Percentiles rank a stretch among this genome's conserved stretches.
Evolutionary conservation across 2,888 invertebrate genomes (phyloP).

Genomic region (Protophormia terraenovae): DNA sequence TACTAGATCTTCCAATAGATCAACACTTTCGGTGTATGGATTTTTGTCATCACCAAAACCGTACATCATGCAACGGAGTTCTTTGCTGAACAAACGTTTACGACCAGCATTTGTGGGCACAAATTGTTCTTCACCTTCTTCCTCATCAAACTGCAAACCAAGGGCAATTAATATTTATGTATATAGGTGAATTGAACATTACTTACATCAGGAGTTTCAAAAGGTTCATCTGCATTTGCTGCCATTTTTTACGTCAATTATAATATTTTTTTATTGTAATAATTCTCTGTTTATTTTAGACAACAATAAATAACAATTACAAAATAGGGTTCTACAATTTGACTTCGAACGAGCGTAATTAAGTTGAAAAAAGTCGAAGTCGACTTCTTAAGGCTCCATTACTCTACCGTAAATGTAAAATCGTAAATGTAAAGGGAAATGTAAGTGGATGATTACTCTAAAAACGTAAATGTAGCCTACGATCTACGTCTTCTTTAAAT

Average conservation of each 20-base stretch:
- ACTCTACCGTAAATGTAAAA: too few relatives aligned
- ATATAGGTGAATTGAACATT: neutral
- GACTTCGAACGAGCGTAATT: too few relatives aligned
- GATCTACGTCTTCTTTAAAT: too few relatives aligned
- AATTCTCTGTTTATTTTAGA: neutral
- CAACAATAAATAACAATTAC: too few relatives aligned
- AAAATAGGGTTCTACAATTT: too few relatives aligned
- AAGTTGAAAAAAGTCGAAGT: too few relatives aligned
- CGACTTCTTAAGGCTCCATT: too few relatives aligned
- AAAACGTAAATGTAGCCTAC: too few relatives aligned
- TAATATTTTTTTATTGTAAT: neutral
- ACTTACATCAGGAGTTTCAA: slow-evolving; percentile 77
- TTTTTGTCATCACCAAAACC: slow-evolving; percentile 99
- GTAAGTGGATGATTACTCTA: too few relatives aligned
- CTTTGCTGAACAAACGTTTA: slow-evolving; percentile 94
- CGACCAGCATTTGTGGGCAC: slow-evolving; percentile 87
- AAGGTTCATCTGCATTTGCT: slow-evolving; percentile 74
- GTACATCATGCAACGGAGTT: slow-evolving; percentile 99
- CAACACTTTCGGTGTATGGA: slow-evolving; percentile 99
- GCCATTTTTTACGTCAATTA: slow-evolving; percentile 70
- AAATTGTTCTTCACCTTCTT: slow-evolving; percentile 87
- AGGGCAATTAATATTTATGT: neutral
- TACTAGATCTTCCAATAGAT: slow-evolving; percentile 97
- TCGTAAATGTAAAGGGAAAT: too few relatives aligned
- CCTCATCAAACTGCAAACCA: slow-evolving; percentile 80